A percentile compares a stretch with the other conserved stretches of the same genome.
These are phyloP conservation scores for Oxygymnocypris stewartii DNA, from an alignment of 2,113 vertebrate species.

Conservation along the genomic window DNA sequence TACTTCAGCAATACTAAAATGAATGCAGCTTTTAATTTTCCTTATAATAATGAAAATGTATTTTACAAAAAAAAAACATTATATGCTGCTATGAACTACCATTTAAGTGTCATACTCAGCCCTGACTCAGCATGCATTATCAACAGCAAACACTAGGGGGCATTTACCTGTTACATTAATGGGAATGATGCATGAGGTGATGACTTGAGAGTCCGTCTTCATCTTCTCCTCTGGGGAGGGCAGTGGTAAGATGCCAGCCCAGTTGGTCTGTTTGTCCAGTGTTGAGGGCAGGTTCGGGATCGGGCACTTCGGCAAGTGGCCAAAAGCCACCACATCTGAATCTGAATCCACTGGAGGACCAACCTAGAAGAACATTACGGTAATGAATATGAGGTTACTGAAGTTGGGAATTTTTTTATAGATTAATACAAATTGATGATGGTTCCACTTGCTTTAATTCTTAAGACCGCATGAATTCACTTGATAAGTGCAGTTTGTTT, in stretches of 20 bases:
- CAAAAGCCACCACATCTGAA: conserved; percentile 85
- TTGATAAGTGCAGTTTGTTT: neutral
- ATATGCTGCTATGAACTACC: neutral
- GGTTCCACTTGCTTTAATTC: neutral
- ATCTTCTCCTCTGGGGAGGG: conserved; percentile 97
- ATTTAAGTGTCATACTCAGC: neutral
- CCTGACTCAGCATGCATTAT: conserved; percentile 16
- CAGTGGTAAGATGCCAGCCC: conserved; percentile 92
- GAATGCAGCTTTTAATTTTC: neutral
- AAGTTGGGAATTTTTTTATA: neutral
- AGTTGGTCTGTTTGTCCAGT: conserved; percentile 99
- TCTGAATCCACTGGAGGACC: conserved; percentile 83
- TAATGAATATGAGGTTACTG: neutral
- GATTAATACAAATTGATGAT: neutral
- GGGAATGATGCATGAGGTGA: conserved; percentile 95
- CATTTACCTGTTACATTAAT: conserved; percentile 97
- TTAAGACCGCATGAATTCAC: neutral
- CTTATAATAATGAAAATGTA: neutral
- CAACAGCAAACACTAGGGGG: conserved; percentile 12
- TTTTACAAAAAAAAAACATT: neutral
- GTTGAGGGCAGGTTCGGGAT: conserved; percentile 92
- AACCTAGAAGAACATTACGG: conserved; percentile 71
- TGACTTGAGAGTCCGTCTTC: conserved; percentile 91
- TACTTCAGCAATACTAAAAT: neutral
- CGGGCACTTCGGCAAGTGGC: conserved; percentile 91